Evolutionary conservation across 2,888 invertebrate genomes (phyloP), one percentile per base, ranked within the genome.

Genomic region (Tachina fera): DNA sequence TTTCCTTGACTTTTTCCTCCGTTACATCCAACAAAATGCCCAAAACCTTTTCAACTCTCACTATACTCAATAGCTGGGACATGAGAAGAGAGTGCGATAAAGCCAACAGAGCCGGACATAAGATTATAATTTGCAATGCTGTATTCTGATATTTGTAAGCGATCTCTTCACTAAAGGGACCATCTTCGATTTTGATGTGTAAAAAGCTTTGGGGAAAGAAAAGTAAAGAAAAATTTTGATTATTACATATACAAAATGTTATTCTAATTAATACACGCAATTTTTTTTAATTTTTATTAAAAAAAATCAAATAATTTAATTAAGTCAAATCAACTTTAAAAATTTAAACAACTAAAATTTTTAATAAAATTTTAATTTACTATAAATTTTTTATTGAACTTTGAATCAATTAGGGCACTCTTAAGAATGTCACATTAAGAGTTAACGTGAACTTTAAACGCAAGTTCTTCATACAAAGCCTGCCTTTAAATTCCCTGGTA

Each of bases 1-100:
- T 93, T 75, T 96, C 95, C 78, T 95, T 94, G 63, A 97, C 93
- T 88, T 96, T 95, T 67, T 94, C 94, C 89, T 96, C 97, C 80
- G 95, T 95, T 0, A 97, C 96, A 1, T 97, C 97, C 45, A 97
- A 93, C 88, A 97, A 93, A 94, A 97, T 96, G 11, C 96, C 96
- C 82, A 97, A 93, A 13, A 97, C 95, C 88, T 96, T 95, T 86
- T 96, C 96, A 0, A 95, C 94, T 76, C 92, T 91, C 43, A 93
- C 88, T n/a, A 93, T 91, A 19, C 91, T 89, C 19, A 91, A 89
- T 3, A 93, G 88, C 83, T 92, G 92, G n/a, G 91, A 81, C 87
- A 92, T 92, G 16, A 93, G 87, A 79, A 92, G 91, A 19, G 92
- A 91, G 85, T 91, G 91, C 3, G 93, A 91, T 19, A 92, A 88